Conservation (phyloP, 2,888 invertebrate genomes). For the Andrena dorsata region DNA sequence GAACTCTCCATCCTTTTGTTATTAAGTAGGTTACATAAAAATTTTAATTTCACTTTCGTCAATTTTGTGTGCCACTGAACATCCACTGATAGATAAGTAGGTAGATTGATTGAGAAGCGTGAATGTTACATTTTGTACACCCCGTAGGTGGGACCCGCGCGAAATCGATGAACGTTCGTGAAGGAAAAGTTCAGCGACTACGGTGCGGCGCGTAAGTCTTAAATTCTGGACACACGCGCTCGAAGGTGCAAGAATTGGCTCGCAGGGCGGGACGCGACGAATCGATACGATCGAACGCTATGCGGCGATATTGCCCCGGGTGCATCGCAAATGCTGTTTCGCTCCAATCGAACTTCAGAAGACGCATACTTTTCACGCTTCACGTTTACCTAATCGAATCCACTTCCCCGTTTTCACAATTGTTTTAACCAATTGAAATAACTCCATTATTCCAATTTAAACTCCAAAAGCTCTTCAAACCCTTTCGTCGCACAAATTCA, state of each 20-base stretch:
- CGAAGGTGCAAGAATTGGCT: slow-evolving; percentile 1
- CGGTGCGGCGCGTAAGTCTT: background rate
- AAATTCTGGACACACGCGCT: slow-evolving; percentile 3
- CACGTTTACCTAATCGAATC: background rate
- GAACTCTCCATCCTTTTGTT: too few relatives aligned
- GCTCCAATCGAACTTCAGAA: background rate
- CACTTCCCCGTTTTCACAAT: too few relatives aligned
- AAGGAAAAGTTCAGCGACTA: background rate
- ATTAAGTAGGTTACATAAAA: too few relatives aligned
- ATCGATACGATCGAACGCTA: slow-evolving; percentile 67
- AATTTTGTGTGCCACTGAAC: too few relatives aligned
- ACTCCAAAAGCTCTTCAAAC: background rate
- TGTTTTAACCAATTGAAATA: too few relatives aligned
- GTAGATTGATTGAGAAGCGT: too few relatives aligned
- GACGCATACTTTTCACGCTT: too few relatives aligned
- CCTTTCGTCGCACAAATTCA: too few relatives aligned
- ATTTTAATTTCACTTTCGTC: too few relatives aligned
- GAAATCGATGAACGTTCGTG: slow-evolving; percentile 22
- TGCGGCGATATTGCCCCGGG: slow-evolving; percentile 4
- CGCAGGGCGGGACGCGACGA: slow-evolving; percentile 54
- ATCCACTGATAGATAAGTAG: too few relatives aligned
- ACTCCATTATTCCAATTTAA: background rate
- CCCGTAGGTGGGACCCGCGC: background rate
- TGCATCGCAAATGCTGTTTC: background rate
- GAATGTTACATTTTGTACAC: too few relatives aligned